These are phyloP conservation scores for Augiades crinisus DNA, from an alignment of 2,888 invertebrate genomes.

Conservation along the genomic window DNA sequence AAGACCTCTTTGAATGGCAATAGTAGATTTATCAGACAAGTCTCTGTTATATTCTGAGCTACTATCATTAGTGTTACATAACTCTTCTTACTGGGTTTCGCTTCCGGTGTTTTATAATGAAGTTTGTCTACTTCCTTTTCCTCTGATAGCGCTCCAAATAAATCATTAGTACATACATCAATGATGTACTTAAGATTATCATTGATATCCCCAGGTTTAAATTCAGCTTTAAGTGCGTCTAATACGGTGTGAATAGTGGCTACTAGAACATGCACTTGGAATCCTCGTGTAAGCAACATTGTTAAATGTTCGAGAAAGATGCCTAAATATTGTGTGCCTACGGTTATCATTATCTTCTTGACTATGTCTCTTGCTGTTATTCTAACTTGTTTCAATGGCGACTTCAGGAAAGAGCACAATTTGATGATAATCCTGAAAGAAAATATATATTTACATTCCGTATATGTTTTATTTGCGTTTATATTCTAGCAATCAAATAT, in stretches of 20 bases:
- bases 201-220: constrained; percentile 90
- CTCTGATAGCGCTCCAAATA: constrained; percentile 93
- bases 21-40: constrained; percentile 88
- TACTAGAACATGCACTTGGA: constrained; percentile 95
- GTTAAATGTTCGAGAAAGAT: constrained; percentile 91
- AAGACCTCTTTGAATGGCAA: constrained; percentile 91
- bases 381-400: constrained; percentile 92
- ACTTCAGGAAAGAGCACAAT: constrained; percentile 94
- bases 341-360: constrained; percentile 92
- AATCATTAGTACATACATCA: constrained; percentile 92
- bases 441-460: constrained; percentile 10
- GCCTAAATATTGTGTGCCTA: constrained; percentile 91
- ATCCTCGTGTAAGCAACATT: constrained; percentile 91
- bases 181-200: constrained; percentile 88
- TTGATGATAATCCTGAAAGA: constrained; percentile 89
- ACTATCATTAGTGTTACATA: constrained; percentile 92
- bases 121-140: constrained; percentile 96
- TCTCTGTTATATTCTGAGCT: constrained; percentile 89
- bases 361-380: constrained; percentile 93
- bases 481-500: no score
- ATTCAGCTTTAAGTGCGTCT: constrained; percentile 84
- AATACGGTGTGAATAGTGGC: constrained; percentile 94
- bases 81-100: constrained; percentile 91
- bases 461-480: not conserved
- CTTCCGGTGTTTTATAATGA: constrained; percentile 89